These are phyloP conservation scores for Rapana venosa DNA, from an alignment of 2,888 invertebrate genomes.

Conservation along the genomic window DNA sequence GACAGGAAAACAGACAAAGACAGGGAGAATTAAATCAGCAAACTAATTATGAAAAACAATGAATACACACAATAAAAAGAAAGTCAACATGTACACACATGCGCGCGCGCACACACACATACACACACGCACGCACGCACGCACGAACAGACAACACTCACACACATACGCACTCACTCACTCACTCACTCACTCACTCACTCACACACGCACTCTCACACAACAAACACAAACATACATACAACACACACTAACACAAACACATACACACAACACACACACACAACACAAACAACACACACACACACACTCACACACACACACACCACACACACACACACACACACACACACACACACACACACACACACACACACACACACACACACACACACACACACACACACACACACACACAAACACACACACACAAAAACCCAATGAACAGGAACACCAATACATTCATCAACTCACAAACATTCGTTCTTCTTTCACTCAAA, in stretches of 20 bases:
- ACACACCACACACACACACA: neutral
- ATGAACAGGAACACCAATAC: neutral
- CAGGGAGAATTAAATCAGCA: too few relatives aligned
- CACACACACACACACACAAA: neutral
- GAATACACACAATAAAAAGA: neutral
- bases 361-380: neutral
- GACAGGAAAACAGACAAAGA: too few relatives aligned
- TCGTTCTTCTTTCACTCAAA: neutral
- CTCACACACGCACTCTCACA: neutral
- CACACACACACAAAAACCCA: neutral
- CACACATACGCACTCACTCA: too few relatives aligned
- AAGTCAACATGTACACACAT: neutral
- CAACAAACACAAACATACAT: neutral
- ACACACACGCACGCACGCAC: neutral
- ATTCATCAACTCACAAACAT: neutral
- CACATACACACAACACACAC: neutral
- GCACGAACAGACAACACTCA: neutral
- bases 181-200: too few relatives aligned
- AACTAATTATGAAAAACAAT: too few relatives aligned
- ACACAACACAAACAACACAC: neutral
- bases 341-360: conserved; percentile 1
- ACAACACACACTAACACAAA: neutral
- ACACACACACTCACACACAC: neutral
- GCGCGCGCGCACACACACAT: neutral
- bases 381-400: neutral